Percentiles rank a stretch among this genome's conserved stretches.
These are phyloP conservation scores for Bombus huntii DNA, from an alignment of 1,140 invertebrate species.

Conservation along the genomic window DNA sequence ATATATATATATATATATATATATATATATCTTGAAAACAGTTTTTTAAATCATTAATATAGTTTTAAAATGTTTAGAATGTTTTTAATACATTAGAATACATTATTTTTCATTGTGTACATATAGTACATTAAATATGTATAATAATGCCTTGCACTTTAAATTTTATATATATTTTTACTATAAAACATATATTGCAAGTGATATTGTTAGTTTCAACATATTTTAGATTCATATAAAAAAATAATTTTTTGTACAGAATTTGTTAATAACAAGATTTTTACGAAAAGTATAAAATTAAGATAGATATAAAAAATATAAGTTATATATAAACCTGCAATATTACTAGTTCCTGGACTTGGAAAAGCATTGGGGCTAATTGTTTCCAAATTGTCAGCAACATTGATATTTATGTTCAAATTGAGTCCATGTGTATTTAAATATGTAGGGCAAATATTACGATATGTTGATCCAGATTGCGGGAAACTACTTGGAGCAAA, in stretches of 20 bases:
- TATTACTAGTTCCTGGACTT: conserved; percentile 77
- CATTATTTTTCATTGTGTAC: background rate
- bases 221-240: background rate
- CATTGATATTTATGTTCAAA: conserved; percentile 70
- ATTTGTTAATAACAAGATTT: background rate
- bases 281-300: background rate
- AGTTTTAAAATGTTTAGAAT: background rate
- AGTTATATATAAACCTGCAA: conserved; percentile 72
- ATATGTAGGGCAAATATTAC: conserved; percentile 69
- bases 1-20: background rate
- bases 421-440: conserved; percentile 69
- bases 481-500: conserved; percentile 79
- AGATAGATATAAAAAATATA: conserved; percentile 4
- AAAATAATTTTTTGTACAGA: background rate
- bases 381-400: conserved; percentile 74
- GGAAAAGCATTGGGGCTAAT: conserved; percentile 76
- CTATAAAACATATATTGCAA: background rate
- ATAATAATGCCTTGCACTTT: background rate
- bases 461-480: conserved; percentile 72
- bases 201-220: background rate
- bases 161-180: background rate
- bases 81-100: background rate
- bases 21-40: background rate
- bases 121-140: background rate
- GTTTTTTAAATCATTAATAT: background rate